These are phyloP conservation scores for Clarias fuscus DNA, from an alignment of 2,797 vertebrate species.

Conservation along the genomic window DNA sequence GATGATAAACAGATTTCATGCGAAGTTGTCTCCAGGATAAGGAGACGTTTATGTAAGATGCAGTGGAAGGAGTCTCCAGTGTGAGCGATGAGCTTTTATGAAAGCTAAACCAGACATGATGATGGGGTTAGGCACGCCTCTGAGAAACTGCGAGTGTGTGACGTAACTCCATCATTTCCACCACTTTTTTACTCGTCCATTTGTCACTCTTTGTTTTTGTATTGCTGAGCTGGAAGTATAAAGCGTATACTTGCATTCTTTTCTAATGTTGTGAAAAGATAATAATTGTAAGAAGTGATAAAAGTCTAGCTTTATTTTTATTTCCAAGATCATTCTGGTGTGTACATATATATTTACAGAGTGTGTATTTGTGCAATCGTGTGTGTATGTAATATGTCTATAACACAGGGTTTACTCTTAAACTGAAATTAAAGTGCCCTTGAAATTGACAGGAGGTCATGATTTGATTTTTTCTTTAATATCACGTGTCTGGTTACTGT, in stretches of 20 bases:
- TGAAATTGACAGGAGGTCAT: neutral
- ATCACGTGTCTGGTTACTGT: neutral
- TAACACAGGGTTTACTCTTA: neutral
- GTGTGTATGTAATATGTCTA: neutral
- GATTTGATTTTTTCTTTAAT: neutral
- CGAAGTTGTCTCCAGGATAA: neutral
- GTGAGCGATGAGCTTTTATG: neutral
- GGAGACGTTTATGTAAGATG: neutral
- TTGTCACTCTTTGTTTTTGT: neutral
- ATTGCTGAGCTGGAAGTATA: neutral
- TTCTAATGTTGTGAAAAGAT: neutral
- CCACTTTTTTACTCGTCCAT: neutral
- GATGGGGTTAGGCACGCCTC: neutral
- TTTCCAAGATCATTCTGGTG: neutral
- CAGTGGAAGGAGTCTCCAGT: neutral
- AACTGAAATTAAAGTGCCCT: neutral
- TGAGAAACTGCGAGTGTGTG: neutral
- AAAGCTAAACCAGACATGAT: slow-evolving; percentile 4
- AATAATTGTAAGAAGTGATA: neutral
- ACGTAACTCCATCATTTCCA: neutral
- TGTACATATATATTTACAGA: neutral
- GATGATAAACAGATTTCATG: neutral
- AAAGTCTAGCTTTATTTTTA: neutral
- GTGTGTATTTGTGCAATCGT: neutral
- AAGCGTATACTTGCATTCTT: neutral